Conservation (phyloP, 2,888 invertebrate species). For the Zootermopsis nevadensis region DNA sequence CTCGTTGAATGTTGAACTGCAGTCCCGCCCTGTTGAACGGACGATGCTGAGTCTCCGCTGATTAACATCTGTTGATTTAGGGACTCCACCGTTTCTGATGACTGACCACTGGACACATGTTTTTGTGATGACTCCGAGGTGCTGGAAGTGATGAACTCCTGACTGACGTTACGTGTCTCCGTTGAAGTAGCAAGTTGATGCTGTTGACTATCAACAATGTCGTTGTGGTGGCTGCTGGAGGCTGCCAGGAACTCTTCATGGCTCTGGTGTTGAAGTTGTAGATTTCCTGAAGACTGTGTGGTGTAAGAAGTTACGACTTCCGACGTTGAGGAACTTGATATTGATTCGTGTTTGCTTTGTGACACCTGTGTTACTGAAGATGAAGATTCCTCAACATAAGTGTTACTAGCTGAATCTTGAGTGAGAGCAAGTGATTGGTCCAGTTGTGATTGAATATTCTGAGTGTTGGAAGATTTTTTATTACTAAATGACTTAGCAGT, state of each 20-base stretch:
- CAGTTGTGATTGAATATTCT: not conserved
- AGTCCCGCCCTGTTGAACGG: not conserved
- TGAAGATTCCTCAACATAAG: not conserved
- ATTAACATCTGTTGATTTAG: not conserved
- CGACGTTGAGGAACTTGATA: slow-evolving; percentile 20
- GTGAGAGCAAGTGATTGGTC: not conserved
- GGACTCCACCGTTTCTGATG: slow-evolving; percentile 12
- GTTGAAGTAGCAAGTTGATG: not conserved
- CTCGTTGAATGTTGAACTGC: not conserved
- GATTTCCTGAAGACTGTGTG: not conserved
- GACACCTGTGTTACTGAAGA: not conserved
- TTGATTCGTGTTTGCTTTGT: not conserved
- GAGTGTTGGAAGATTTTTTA: not conserved
- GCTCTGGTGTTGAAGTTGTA: not conserved
- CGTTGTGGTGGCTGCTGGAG: not conserved
- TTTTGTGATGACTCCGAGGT: not conserved
- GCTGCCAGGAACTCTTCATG: not conserved
- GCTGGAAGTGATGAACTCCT: not conserved
- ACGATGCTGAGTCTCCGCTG: not conserved
- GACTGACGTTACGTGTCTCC: not conserved
- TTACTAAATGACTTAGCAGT: not conserved
- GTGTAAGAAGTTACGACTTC: slow-evolving; percentile 10
- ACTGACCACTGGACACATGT: not conserved
- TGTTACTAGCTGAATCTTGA: not conserved
- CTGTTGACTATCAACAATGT: slow-evolving; percentile 10